Evolutionary conservation across 1,140 invertebrate genomes (phyloP).

Genomic region (Bombyx mandarina): DNA sequence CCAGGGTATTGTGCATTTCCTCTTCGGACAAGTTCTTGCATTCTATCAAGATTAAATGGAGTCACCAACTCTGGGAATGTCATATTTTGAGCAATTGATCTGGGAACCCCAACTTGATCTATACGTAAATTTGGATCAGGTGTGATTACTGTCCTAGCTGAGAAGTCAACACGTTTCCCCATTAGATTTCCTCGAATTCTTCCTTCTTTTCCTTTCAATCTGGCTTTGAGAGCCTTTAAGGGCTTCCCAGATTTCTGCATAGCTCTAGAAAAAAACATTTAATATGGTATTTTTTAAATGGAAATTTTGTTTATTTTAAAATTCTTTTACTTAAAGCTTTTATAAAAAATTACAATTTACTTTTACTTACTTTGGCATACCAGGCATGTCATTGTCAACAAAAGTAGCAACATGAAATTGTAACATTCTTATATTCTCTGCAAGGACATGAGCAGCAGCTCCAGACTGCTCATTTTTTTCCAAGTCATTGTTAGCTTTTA

Average conservation of each 20-base stretch:
- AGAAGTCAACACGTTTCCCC: conserved; percentile 99
- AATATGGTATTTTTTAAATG: neutral
- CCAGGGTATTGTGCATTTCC: conserved; percentile 99
- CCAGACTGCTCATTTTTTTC: conserved; percentile 95
- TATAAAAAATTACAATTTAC: neutral
- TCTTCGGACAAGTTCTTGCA: conserved; percentile 95
- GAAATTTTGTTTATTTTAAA: neutral
- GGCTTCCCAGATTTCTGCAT: conserved; percentile 99
- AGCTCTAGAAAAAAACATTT: conserved; percentile 74
- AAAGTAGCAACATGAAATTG: conserved; percentile 99
- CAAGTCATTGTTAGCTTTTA: conserved; percentile 98
- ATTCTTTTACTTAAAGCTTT: neutral
- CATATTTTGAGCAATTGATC: conserved; percentile 98
- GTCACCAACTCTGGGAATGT: conserved; percentile 99
- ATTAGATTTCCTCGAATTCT: conserved; percentile 98
- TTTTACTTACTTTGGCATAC: conserved; percentile 83
- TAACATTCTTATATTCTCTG: conserved; percentile 97
- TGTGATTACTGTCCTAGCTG: conserved; percentile 98
- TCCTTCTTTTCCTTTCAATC: conserved; percentile 96
- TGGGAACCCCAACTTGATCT: conserved; percentile 98
- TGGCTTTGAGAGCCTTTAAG: conserved; percentile 95
- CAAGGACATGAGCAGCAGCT: conserved; percentile 95
- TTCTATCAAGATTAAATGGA: conserved; percentile 98
- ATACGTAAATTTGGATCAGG: conserved; percentile 99
- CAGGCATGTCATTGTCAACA: conserved; percentile 99